Percentiles rank a stretch among this genome's conserved stretches.
Conservation (phyloP, 2,113 vertebrate species). For the Istiophorus platypterus region DNA sequence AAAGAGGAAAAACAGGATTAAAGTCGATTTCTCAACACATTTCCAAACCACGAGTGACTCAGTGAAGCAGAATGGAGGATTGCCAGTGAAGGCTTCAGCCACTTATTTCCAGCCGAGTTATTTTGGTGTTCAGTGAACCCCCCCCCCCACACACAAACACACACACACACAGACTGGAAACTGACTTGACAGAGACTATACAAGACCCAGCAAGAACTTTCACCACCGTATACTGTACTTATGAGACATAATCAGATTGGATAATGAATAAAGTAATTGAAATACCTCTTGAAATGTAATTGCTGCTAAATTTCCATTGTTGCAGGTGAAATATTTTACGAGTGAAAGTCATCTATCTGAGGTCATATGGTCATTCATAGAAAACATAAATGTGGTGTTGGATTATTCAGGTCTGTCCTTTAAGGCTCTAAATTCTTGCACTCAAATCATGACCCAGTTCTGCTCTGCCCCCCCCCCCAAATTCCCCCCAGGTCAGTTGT, state of each 20-base stretch:
- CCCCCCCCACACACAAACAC: too few relatives aligned
- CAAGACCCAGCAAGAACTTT: neutral
- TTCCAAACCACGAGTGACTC: conserved; percentile 5
- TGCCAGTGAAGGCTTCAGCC: neutral
- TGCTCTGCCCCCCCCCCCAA: neutral
- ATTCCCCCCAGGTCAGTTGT: conserved; percentile 94
- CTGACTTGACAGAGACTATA: neutral
- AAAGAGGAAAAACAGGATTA: conserved; percentile 26
- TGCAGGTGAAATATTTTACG: too few relatives aligned
- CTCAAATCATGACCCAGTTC: neutral
- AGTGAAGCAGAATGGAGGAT: conserved; percentile 11
- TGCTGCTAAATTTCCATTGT: too few relatives aligned
- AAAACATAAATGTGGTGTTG: too few relatives aligned
- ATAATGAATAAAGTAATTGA: neutral
- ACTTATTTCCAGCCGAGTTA: conserved; percentile 41
- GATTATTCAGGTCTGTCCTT: too few relatives aligned
- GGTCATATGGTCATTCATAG: too few relatives aligned
- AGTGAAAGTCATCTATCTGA: too few relatives aligned
- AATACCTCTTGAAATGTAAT: neutral
- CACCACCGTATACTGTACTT: neutral
- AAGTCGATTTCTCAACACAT: conserved; percentile 6
- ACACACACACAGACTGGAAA: neutral
- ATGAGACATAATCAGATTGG: neutral
- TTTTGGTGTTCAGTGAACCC: conserved; percentile 2
- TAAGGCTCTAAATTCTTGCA: too few relatives aligned